These are phyloP conservation scores for Platyrinchus mystaceus DNA, from an alignment of 2,797 vertebrate genomes.

Conservation along the genomic window DNA sequence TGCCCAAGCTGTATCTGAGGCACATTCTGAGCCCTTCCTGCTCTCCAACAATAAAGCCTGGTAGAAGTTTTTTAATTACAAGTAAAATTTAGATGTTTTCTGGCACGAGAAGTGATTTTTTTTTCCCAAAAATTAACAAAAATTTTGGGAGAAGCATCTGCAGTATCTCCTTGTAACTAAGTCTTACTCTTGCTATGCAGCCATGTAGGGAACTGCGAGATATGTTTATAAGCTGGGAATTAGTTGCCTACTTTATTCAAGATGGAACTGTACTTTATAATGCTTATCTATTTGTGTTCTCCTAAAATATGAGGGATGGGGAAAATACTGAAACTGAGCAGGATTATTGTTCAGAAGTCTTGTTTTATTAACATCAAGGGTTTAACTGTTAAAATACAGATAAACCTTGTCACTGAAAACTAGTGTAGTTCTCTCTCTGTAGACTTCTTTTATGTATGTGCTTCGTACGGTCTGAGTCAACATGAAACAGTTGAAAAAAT, in stretches of 20 bases:
- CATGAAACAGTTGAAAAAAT: neutral
- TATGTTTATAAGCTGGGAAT: neutral
- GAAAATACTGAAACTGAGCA: constrained; percentile 52
- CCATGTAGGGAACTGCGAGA: neutral
- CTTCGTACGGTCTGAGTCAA: neutral
- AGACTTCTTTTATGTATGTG: neutral
- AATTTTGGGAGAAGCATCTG: neutral
- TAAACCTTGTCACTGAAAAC: constrained; percentile 3
- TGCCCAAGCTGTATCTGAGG: accelerated
- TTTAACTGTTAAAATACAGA: constrained; percentile 47
- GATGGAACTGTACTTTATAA: neutral
- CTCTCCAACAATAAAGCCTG: neutral
- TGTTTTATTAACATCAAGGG: constrained; percentile 31
- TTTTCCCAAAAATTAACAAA: neutral
- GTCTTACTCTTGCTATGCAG: neutral
- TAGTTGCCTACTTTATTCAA: neutral
- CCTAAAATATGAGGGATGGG: neutral
- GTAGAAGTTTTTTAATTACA: neutral
- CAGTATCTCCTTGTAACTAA: neutral
- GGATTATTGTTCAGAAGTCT: constrained; percentile 17
- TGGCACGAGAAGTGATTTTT: neutral
- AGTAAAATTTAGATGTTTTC: neutral
- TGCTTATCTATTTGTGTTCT: neutral
- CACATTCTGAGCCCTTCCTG: neutral
- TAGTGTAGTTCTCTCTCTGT: neutral